phyloP scores from a whole-genome alignment of 2,888 invertebrate species.

The Synanthedon formicaeformis region DNA sequence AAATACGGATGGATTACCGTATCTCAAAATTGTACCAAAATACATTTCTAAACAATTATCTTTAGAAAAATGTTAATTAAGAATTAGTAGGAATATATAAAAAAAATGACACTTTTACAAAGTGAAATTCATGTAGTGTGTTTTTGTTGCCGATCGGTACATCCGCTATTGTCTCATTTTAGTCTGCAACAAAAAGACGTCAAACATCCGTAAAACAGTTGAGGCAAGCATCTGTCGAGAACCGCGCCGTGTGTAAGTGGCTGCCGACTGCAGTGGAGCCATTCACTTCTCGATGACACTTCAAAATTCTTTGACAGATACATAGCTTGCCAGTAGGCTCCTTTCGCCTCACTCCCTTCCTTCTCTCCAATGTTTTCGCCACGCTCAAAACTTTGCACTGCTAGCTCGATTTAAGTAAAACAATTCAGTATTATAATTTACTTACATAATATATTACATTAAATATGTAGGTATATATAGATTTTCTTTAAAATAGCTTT shows the following conservation, averaged over 20 bases:
- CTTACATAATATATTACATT: too few relatives aligned
- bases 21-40: too few relatives aligned
- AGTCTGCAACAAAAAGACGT: background rate
- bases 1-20: too few relatives aligned
- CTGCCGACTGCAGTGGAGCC: slow-evolving; percentile 23
- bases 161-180: background rate
- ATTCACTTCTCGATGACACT: slow-evolving; percentile 54
- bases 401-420: background rate
- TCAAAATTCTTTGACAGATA: slow-evolving; percentile 58
- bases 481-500: too few relatives aligned
- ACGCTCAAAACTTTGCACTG: background rate
- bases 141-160: too few relatives aligned
- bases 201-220: slow-evolving; percentile 5
- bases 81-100: too few relatives aligned
- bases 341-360: background rate
- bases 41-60: too few relatives aligned
- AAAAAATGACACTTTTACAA: too few relatives aligned
- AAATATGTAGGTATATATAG: too few relatives aligned
- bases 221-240: slow-evolving; percentile 23
- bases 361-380: background rate
- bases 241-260: slow-evolving; percentile 57
- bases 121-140: too few relatives aligned
- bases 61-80: too few relatives aligned
- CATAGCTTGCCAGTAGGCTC: slow-evolving; percentile 14
- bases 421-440: too few relatives aligned